Conservation (phyloP, 2,113 vertebrate species). For the Apaloderma vittatum region DNA sequence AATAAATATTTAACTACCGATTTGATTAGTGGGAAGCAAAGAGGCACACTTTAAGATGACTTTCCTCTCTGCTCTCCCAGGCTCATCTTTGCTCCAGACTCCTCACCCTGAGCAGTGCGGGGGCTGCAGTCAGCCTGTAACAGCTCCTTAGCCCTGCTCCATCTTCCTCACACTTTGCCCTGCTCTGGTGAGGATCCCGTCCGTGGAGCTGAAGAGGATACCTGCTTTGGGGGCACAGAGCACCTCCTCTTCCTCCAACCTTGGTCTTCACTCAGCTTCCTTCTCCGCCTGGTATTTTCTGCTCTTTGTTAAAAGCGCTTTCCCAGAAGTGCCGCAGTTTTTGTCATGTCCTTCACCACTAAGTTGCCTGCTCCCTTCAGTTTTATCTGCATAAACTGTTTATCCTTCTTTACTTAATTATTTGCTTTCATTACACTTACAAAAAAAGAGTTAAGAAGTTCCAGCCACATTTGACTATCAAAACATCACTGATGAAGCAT, state of each 20-base stretch:
- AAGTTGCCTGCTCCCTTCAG: not conserved
- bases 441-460: not conserved
- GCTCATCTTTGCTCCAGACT: not conserved
- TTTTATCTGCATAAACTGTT: not conserved
- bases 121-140: not conserved
- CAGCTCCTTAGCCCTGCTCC: not conserved
- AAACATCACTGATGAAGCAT: not conserved
- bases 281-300: not conserved
- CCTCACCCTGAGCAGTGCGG: rapidly evolving
- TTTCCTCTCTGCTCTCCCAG: not conserved
- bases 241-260: not conserved
- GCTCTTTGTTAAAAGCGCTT: not conserved
- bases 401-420: not conserved
- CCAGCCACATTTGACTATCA: rapidly evolving
- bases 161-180: not conserved
- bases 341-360: not conserved
- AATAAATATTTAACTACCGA: not conserved
- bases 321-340: rapidly evolving
- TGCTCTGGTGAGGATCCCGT: not conserved
- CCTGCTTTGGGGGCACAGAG: not conserved
- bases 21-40: not conserved
- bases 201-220: not conserved
- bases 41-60: not conserved
- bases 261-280: not conserved
- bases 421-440: not conserved